phyloP scores from a whole-genome alignment of 2,888 invertebrate genomes.

The Coelopa pilipes region DNA sequence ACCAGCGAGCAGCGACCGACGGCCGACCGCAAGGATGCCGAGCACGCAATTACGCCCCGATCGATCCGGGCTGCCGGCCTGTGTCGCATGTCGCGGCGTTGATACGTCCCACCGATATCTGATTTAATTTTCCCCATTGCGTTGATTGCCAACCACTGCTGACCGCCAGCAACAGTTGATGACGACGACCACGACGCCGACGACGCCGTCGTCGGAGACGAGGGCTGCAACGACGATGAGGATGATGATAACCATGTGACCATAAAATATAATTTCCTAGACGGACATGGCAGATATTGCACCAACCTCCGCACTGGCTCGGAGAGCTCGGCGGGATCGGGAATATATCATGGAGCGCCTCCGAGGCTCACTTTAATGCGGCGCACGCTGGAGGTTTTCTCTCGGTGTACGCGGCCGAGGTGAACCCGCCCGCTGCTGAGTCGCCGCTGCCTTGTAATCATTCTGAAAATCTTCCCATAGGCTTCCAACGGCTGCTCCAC shows the following conservation, averaged over 20 bases:
- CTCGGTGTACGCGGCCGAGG: too few species aligned
- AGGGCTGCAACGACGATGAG: neutral
- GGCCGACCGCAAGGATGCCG: too few species aligned
- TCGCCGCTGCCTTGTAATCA: conserved; percentile 28
- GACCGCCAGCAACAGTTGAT: conserved; percentile 33
- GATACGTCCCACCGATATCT: conserved; percentile 22
- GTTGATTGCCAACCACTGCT: conserved; percentile 37
- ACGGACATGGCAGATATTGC: neutral
- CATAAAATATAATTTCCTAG: conserved; percentile 26
- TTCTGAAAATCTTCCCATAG: conserved; percentile 35
- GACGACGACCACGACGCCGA: conserved; percentile 15
- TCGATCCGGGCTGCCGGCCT: conserved; percentile 13
- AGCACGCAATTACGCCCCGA: conserved; percentile 29
- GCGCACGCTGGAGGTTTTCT: too few species aligned
- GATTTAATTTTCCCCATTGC: conserved; percentile 32
- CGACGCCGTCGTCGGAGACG: neutral
- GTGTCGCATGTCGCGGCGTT: conserved; percentile 34
- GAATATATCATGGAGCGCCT: too few species aligned
- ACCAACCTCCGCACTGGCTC: too few species aligned
- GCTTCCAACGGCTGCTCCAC: conserved; percentile 18
- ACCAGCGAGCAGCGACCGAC: conserved; percentile 7
- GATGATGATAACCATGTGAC: conserved; percentile 28
- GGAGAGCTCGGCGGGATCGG: too few species aligned
- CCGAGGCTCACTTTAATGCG: too few species aligned
- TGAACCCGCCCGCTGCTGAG: neutral